These are phyloP conservation scores for Gasterosteus nipponicus DNA, from an alignment of 2,113 vertebrate genomes.

Conservation along the genomic window DNA sequence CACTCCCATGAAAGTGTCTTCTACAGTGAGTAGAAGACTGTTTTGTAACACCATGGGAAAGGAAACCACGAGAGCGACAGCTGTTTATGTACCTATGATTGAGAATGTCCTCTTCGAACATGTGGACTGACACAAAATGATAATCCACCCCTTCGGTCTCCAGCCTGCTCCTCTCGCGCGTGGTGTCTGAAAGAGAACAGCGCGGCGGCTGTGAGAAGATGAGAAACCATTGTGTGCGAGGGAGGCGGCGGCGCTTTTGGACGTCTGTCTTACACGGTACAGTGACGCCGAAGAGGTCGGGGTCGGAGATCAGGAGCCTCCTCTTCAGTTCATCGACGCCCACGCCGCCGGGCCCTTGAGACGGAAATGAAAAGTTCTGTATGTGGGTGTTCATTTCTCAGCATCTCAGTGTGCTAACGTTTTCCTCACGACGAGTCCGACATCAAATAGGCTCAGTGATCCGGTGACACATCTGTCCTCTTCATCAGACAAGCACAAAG, in stretches of 20 bases:
- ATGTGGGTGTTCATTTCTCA: slow-evolving; percentile 31
- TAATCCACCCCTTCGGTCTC: slow-evolving; percentile 78
- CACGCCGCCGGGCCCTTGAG: slow-evolving; percentile 89
- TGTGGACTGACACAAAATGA: slow-evolving; percentile 71
- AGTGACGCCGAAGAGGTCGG: slow-evolving; percentile 87
- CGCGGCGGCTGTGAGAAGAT: background rate
- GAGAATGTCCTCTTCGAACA: slow-evolving; percentile 75
- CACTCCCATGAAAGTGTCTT: too few species aligned
- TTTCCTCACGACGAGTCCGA: slow-evolving; percentile 53
- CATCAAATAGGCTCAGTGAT: slow-evolving; percentile 49
- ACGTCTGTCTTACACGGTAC: slow-evolving; percentile 73
- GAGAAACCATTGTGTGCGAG: background rate
- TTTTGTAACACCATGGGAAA: slow-evolving; percentile 9
- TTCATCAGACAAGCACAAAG: slow-evolving; percentile 54
- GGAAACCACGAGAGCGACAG: background rate
- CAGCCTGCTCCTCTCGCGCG: slow-evolving; percentile 67
- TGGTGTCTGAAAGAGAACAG: slow-evolving; percentile 73
- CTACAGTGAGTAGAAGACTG: background rate
- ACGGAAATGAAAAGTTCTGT: slow-evolving; percentile 55
- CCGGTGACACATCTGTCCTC: slow-evolving; percentile 69
- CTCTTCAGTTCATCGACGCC: slow-evolving; percentile 91
- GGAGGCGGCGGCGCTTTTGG: slow-evolving; percentile 11
- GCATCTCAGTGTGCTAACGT: slow-evolving; percentile 34
- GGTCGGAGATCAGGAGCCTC: slow-evolving; percentile 90
- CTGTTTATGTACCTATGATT: slow-evolving; percentile 63